These are phyloP conservation scores for Orchesellides sinensis DNA, from an alignment of 2,888 invertebrate species.

Conservation along the genomic window DNA sequence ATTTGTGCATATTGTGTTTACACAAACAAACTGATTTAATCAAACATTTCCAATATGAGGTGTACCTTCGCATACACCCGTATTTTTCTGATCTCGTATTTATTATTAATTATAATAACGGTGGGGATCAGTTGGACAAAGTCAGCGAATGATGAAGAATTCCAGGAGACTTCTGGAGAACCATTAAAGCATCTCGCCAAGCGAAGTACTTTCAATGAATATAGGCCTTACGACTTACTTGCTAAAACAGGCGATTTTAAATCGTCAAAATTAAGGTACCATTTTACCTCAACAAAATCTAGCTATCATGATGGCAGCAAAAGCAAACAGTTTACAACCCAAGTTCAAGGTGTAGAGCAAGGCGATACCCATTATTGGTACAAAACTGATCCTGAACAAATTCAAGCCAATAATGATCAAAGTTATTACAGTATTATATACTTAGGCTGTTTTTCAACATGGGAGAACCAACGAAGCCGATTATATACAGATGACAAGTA, in stretches of 20 bases:
- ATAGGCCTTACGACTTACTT: constrained; percentile 19
- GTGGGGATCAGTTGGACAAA: neutral
- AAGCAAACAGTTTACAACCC: neutral
- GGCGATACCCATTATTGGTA: neutral
- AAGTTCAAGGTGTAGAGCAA: constrained; percentile 7
- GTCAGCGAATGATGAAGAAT: neutral
- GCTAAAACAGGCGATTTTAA: constrained; percentile 9
- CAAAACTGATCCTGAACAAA: neutral
- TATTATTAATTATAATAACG: neutral
- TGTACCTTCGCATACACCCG: neutral
- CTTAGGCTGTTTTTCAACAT: constrained; percentile 41
- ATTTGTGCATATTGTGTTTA: no score
- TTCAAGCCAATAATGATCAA: neutral
- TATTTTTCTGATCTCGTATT: constrained; percentile 19
- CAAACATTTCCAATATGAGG: neutral
- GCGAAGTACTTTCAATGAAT: constrained; percentile 13
- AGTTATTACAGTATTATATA: neutral
- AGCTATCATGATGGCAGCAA: neutral
- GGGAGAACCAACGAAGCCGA: constrained; percentile 19
- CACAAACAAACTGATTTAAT: neutral
- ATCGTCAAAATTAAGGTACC: constrained; percentile 5
- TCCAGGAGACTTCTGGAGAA: neutral
- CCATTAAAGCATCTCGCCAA: constrained; percentile 18
- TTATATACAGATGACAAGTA: neutral
- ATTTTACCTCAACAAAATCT: constrained; percentile 3